Base-by-base conservation (phyloP, 2,888 invertebrate species). In the Octonoba sinensis region DNA sequence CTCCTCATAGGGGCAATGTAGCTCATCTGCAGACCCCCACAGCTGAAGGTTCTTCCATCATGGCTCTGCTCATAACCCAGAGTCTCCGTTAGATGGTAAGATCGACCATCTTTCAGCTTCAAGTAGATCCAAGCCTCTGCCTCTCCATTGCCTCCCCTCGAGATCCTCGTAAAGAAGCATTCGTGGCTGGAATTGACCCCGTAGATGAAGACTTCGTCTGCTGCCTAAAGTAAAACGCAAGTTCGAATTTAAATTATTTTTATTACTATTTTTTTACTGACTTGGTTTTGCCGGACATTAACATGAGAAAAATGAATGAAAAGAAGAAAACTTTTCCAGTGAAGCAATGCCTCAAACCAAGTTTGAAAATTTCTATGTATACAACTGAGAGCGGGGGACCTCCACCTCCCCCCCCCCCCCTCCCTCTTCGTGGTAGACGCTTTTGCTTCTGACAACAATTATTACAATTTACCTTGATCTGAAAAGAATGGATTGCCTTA, bases 101-200 rank as follows among this genome's bases (percentile, higher is more conserved):
- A 20, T 12, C 66, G 60, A 11, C 79, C 79, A 24, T 82, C 56
- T n/a, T 57, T 56, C 16, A 82, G 27, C 44, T 71, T 82, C 18
- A 82, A 0, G 15, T 71, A 76, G 11, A 82, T 71, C 75, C 75
- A 82, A 0, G 71, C 82, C 27, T 82, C 82, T 11, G 75, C 56
- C 20, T 57, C 36, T 47, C 71, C 57, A 15, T 75, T 71, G 16
- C 16, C 11, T 0, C 46, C 54, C 18, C 75, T 70, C 6, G 75
- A 16, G 3, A 82, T 66, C 0, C 66, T 74, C 1, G 71, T 47
- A 0, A 75, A 8, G 1, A 71, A 16, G 12, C 74, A 71, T 47
- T 82, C 82, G 1, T 70, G 65, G 18, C 66, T 76, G 4, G 71
- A 66, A 54, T 82, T 75, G n/a, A 71, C 75, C 1, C 75, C 75